Percentiles rank a stretch among this genome's conserved stretches.
phyloP scores from a whole-genome alignment of 1,140 invertebrate species.

The Brachionus manjavacas region DNA sequence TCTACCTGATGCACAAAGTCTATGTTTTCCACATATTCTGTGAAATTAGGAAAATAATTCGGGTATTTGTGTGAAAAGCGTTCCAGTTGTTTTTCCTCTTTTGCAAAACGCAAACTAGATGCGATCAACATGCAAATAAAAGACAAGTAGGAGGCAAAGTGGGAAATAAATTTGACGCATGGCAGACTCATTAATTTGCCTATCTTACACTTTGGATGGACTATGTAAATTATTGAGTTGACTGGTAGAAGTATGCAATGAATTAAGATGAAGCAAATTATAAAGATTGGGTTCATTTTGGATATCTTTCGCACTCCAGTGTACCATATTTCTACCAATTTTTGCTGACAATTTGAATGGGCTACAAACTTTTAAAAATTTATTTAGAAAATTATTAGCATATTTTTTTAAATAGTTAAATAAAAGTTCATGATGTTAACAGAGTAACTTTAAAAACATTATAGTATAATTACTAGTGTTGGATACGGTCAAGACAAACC shows the following conservation, averaged over 20 bases:
- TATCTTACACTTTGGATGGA: slow-evolving; percentile 44
- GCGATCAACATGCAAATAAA: slow-evolving; percentile 64
- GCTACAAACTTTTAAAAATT: slow-evolving; percentile 44
- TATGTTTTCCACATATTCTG: neutral
- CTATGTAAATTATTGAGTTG: neutral
- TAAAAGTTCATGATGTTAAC: too few species aligned
- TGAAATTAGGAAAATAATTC: neutral
- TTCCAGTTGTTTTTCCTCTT: slow-evolving; percentile 27
- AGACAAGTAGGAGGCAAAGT: slow-evolving; percentile 63
- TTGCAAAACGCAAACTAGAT: slow-evolving; percentile 28
- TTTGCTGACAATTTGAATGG: slow-evolving; percentile 45
- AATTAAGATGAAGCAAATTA: neutral
- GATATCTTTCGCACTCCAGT: slow-evolving; percentile 20
- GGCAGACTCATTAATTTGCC: slow-evolving; percentile 49
- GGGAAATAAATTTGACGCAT: slow-evolving; percentile 55
- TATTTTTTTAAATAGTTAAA: too few species aligned
- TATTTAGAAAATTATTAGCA: too few species aligned
- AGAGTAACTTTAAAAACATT: too few species aligned
- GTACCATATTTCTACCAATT: slow-evolving; percentile 45
- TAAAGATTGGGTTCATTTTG: slow-evolving; percentile 39
- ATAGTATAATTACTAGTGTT: too few species aligned
- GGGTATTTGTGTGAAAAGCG: neutral
- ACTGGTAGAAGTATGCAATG: slow-evolving; percentile 36
- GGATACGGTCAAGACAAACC: too few species aligned
- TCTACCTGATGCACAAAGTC: neutral